Base-by-base conservation (phyloP, 2,113 vertebrate species). In the Stercorarius parasiticus region DNA sequence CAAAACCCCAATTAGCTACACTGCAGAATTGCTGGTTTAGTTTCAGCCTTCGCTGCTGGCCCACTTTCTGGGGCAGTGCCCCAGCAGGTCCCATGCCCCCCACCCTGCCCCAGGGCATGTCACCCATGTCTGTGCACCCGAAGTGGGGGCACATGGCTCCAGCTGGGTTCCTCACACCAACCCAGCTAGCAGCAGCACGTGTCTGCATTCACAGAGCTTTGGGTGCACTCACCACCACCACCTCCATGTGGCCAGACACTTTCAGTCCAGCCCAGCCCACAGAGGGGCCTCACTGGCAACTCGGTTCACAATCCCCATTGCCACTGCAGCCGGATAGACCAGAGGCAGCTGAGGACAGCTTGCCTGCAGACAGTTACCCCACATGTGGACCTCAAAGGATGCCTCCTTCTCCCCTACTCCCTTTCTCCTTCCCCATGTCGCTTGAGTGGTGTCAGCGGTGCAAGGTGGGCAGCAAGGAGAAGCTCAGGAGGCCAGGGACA, bases 391-490 rank as follows among this genome's bases (percentile, higher is more conserved):
- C 22, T 66, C 3, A 9, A 36, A 88, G 27, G 15, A 80, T 27
- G 26, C 7, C 15, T 79, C 7, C 29, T 79, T 72, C 66, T 67
- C 15, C 17, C 13, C 11, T 4, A 10, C 9, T 8, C 23, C 10
- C 13, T 50, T 32, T 74, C 32, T 15, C 9, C 30, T 56, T 55
- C 21, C 52, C 26, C 5, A 6, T 47, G 25, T 21, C 15, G 2
- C 13, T 15, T 0, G 2, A 40, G 58, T 4, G 29, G 30, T 3
- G 1, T 18, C 2, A 2, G n/a, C 2, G 1, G 25, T 4, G 3
- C 5, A 2, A 76, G 45, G 21, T 4, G 4, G 13, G 22, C 22
- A 6, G 4, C 5, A 2, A 19, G 40, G 21, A 42, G 64, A n/a
- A 56, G 30, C 27, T 43, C 73, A 42, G 29, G 9, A 0, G 0